Percentiles rank a stretch among this genome's conserved stretches.
These are phyloP conservation scores for Platycheirus rosarum DNA, from an alignment of 2,888 invertebrate genomes.

Conservation along the genomic window DNA sequence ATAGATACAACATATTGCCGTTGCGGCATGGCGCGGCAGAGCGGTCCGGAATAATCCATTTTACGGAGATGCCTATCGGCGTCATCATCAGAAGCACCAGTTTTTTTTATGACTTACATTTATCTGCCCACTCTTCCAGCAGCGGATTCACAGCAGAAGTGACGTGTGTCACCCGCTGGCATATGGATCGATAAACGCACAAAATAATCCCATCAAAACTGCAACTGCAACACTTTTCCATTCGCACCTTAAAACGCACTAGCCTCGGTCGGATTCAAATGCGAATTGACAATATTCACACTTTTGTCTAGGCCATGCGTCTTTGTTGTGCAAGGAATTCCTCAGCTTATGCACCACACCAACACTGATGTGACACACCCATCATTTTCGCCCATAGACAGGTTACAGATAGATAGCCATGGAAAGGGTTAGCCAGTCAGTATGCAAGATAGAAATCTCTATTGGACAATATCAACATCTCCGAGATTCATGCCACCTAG, in stretches of 20 bases:
- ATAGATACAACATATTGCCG: not conserved
- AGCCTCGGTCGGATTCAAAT: slow-evolving; percentile 36
- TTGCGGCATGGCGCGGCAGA: not conserved
- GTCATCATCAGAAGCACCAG: slow-evolving; percentile 53
- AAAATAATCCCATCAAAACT: slow-evolving; percentile 44
- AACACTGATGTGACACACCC: slow-evolving; percentile 60
- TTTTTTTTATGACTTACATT: slow-evolving; percentile 13
- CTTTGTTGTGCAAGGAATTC: slow-evolving; percentile 49
- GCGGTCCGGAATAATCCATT: slow-evolving; percentile 46
- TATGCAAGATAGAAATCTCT: slow-evolving; percentile 68
- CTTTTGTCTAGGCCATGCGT: slow-evolving; percentile 52
- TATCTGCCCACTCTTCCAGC: slow-evolving; percentile 61
- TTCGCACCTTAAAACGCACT: slow-evolving; percentile 63
- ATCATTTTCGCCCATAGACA: slow-evolving; percentile 51
- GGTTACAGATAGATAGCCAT: slow-evolving; percentile 52
- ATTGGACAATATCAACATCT: slow-evolving; percentile 72
- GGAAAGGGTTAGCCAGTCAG: slow-evolving; percentile 64
- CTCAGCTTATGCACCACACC: slow-evolving; percentile 23
- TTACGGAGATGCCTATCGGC: slow-evolving; percentile 67
- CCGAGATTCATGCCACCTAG: slow-evolving; percentile 63
- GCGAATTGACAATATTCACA: slow-evolving; percentile 62
- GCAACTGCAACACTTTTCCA: slow-evolving; percentile 45
- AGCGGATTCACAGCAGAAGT: not conserved
- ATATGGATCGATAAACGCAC: slow-evolving; percentile 54
- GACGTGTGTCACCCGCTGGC: slow-evolving; percentile 54